Conservation (phyloP, 2,888 invertebrate genomes). For the Chrysomela aeneicollis region DNA sequence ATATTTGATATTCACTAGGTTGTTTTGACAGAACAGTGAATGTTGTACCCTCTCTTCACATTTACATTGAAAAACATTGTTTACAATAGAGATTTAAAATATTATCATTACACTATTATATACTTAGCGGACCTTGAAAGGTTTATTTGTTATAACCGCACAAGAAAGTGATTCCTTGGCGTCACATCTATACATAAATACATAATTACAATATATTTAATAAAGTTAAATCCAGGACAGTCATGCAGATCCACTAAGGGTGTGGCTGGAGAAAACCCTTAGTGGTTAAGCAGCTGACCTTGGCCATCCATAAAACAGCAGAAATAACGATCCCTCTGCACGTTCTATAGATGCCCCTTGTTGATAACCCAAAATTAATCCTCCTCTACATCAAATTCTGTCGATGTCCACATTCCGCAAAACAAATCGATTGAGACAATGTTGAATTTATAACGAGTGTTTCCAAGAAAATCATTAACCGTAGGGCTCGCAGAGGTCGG, state of each 20-base stretch:
- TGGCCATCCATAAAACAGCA: conserved; percentile 21
- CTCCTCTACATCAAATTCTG: not conserved
- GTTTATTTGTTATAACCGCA: too few species aligned
- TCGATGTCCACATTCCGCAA: not conserved
- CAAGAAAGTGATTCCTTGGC: conserved; percentile 31
- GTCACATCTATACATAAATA: conserved; percentile 58
- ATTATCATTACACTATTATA: conserved; percentile 27
- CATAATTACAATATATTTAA: conserved; percentile 54
- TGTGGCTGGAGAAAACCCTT: conserved; percentile 77
- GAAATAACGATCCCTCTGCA: too few species aligned
- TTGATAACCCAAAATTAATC: conserved; percentile 4
- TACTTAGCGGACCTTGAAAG: not conserved
- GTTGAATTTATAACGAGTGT: not conserved
- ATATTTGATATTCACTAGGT: conserved; percentile 56
- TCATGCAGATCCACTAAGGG: conserved; percentile 69
- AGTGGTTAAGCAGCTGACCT: conserved; percentile 68
- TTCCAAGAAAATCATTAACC: not conserved
- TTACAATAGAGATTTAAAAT: conserved; percentile 40
- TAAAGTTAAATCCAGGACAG: conserved; percentile 45
- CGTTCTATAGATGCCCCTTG: not conserved
- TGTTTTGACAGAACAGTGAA: conserved; percentile 59
- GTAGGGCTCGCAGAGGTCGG: not conserved
- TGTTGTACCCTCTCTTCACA: conserved; percentile 61
- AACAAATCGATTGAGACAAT: conserved; percentile 5
- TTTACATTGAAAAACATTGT: conserved; percentile 53